Percentiles rank a stretch among this genome's conserved stretches.
phyloP scores from a whole-genome alignment of 2,113 vertebrate genomes.

The Seriola aureovittata region DNA sequence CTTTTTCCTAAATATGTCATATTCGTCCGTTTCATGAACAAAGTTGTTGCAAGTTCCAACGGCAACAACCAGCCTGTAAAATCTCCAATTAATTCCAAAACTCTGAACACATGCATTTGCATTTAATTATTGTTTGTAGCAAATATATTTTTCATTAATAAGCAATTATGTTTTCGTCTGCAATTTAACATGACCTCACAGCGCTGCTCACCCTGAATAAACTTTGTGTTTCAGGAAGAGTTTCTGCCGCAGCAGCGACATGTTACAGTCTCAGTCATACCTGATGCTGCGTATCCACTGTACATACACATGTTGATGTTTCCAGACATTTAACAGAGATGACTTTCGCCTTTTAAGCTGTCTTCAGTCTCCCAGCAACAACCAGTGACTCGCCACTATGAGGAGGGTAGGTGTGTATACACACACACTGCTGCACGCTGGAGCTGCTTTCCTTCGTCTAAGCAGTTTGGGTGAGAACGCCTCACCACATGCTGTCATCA shows the following conservation, averaged over 20 bases:
- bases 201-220: constrained; percentile 29
- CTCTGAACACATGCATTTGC: constrained; percentile 9
- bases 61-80: neutral
- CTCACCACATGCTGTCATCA: constrained; percentile 51
- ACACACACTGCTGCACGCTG: constrained; percentile 4
- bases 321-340: constrained; percentile 64
- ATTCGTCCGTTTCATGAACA: neutral
- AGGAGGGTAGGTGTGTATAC: constrained; percentile 1
- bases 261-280: neutral
- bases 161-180: constrained; percentile 40
- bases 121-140: constrained; percentile 14
- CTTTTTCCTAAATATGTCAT: neutral
- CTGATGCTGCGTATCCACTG: constrained; percentile 1
- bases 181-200: constrained; percentile 15
- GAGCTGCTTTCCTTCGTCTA: neutral
- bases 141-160: constrained; percentile 43
- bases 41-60: neutral
- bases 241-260: neutral
- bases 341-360: constrained; percentile 65
- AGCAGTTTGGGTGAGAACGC: constrained; percentile 37
- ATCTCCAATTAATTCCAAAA: constrained; percentile 18
- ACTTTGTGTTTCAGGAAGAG: neutral
- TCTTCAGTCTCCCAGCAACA: constrained; percentile 72
- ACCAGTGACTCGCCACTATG: neutral
- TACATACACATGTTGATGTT: constrained; percentile 65